Evolutionary conservation across 2,113 vertebrate genomes (phyloP), one percentile per base, ranked within the genome.

Genomic region (Illadopsis cleaveri): DNA sequence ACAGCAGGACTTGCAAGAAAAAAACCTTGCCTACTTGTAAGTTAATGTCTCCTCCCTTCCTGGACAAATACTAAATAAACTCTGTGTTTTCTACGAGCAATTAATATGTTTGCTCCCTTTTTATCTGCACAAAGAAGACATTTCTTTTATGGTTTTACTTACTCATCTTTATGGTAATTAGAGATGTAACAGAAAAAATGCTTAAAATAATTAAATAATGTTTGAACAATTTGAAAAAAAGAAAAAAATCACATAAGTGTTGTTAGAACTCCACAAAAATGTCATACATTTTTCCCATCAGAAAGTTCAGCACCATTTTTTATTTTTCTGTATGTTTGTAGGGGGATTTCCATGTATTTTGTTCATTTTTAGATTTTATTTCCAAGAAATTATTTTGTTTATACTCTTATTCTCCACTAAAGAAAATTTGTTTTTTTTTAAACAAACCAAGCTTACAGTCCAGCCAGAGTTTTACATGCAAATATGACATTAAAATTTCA

Each of bases 401-500:
- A 56, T 62, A 15, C 15, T 93, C 84, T 66, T 60, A 22, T 86
- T 84, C 37, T 78, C 11, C 23, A 16, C 22, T 82, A 60, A 86
- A 51, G 30, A 89, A 40, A 71, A 71, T 79, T 60, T 75, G 4
- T 1, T 89, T 82, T 86, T 86, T 86, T 44, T 91, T 86, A 76
- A 92, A 47, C 38, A 75, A 93, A 73, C 7, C 3, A 71, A 40
- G 16, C 27, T 62, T 31, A 44, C 15, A 68, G 28, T 51, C 20
- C 28, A 88, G 58, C 35, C 47, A 71, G 72, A 53, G 84, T 81
- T 92, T 78, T 42, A 71, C 89, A 83, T 73, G 73, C 61, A 87
- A 91, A 91, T 84, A 47, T n/a, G 75, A 42, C 77, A 86, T 89
- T 86, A 84, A 78, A 70, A 78, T 83, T 62, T 95, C n/a, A 51